Conservation (phyloP, 2,113 vertebrate genomes). For the Sturnira hondurensis region DNA sequence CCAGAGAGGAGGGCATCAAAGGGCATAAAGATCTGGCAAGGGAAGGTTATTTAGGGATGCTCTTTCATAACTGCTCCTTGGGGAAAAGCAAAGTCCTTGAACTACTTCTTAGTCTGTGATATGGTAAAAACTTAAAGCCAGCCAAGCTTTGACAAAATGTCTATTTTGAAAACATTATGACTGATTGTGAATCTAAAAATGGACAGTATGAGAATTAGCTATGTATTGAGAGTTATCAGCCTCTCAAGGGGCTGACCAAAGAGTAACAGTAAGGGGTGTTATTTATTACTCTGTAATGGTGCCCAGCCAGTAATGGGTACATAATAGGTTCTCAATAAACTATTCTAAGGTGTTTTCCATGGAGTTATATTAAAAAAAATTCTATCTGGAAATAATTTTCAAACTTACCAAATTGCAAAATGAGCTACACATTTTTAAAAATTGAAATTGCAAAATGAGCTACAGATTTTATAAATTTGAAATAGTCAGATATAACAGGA, state of each 20-base stretch:
- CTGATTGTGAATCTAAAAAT: background rate
- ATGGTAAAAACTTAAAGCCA: slow-evolving; percentile 31
- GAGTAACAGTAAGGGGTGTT: background rate
- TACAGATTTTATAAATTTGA: background rate
- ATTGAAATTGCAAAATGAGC: background rate
- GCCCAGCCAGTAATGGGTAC: background rate
- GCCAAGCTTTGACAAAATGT: background rate
- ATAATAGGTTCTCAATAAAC: background rate
- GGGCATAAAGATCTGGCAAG: background rate
- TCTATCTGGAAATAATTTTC: slow-evolving; percentile 23
- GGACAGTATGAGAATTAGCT: background rate
- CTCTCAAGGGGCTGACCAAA: background rate
- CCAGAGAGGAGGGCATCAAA: background rate
- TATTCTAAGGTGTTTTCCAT: background rate
- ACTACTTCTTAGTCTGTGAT: background rate
- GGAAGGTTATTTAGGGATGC: background rate
- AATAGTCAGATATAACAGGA: background rate
- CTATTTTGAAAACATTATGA: background rate
- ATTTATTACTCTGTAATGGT: background rate
- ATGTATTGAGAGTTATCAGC: background rate
- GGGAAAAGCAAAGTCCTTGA: background rate
- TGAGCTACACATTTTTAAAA: too few species aligned
- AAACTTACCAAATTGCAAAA: background rate
- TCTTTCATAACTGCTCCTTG: background rate
- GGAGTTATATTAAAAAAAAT: background rate